Evolutionary conservation across 2,888 invertebrate species (phyloP).

Genomic region (Cybosia mesomella): DNA sequence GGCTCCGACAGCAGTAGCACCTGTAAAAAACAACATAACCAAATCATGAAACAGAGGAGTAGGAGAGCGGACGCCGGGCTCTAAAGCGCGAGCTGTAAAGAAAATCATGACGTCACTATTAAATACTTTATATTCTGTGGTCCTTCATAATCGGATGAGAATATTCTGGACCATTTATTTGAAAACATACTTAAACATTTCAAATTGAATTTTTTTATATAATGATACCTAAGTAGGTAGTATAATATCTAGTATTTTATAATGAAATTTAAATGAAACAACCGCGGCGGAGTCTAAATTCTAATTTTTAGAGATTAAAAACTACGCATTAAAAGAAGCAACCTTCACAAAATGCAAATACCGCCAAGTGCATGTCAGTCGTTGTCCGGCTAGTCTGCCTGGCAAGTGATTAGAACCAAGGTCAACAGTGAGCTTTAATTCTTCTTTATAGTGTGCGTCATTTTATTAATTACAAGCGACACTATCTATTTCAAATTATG

Average conservation of each 20-base stretch:
- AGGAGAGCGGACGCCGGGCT: no score
- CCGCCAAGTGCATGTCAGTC: constrained; percentile 48
- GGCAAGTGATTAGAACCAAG: constrained; percentile 49
- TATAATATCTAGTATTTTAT: neutral
- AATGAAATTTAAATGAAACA: neutral
- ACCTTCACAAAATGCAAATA: constrained; percentile 52
- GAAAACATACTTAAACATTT: no score
- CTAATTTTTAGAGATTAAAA: constrained; percentile 27
- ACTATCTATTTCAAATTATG: neutral
- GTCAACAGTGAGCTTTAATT: constrained; percentile 35
- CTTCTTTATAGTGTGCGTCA: constrained; percentile 21
- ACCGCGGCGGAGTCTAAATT: constrained; percentile 13
- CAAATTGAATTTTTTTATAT: no score
- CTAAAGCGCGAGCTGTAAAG: no score
- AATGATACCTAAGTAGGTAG: neutral
- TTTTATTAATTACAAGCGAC: constrained; percentile 1
- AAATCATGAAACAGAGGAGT: no score
- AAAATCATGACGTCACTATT: no score
- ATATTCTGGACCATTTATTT: no score
- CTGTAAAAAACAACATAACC: no score
- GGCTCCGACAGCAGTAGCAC: no score
- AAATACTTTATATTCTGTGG: no score
- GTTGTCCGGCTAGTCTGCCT: constrained; percentile 45
- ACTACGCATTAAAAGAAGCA: constrained; percentile 37
- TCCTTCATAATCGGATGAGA: no score